Evolutionary conservation across 2,797 vertebrate species (phyloP).

Genomic region (Crax fasciolata): DNA sequence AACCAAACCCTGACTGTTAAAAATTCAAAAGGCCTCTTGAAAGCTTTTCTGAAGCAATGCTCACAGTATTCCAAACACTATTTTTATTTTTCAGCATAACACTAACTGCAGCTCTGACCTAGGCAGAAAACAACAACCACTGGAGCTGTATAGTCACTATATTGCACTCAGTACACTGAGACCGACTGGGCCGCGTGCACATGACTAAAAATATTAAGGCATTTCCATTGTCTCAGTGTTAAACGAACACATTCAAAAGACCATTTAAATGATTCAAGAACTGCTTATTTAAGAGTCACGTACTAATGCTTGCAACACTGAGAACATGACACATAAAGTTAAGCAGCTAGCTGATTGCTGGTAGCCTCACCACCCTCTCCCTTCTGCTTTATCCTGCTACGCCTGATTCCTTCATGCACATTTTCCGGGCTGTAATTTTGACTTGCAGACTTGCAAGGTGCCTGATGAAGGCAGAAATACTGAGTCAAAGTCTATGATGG

Average conservation of each 20-base stretch:
- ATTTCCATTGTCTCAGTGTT: background rate
- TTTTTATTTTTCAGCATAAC: background rate
- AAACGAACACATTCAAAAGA: background rate
- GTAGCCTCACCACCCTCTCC: background rate
- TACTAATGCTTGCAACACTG: background rate
- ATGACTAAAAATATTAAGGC: background rate
- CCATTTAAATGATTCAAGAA: background rate
- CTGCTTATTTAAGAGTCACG: background rate
- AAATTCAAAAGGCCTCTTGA: background rate
- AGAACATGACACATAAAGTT: background rate
- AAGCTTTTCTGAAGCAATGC: background rate
- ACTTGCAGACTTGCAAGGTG: background rate
- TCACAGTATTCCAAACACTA: background rate
- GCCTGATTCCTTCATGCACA: background rate
- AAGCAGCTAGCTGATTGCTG: background rate
- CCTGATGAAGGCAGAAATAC: background rate
- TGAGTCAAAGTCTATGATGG: background rate
- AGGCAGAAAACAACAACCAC: background rate
- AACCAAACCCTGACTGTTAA: background rate
- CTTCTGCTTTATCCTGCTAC: background rate
- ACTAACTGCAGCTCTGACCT: background rate
- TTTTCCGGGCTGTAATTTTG: background rate
- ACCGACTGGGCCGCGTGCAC: background rate
- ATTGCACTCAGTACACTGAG: background rate
- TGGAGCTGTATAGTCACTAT: background rate